Evolutionary conservation across 2,113 vertebrate species (phyloP).

Genomic region (Caracal caracal): DNA sequence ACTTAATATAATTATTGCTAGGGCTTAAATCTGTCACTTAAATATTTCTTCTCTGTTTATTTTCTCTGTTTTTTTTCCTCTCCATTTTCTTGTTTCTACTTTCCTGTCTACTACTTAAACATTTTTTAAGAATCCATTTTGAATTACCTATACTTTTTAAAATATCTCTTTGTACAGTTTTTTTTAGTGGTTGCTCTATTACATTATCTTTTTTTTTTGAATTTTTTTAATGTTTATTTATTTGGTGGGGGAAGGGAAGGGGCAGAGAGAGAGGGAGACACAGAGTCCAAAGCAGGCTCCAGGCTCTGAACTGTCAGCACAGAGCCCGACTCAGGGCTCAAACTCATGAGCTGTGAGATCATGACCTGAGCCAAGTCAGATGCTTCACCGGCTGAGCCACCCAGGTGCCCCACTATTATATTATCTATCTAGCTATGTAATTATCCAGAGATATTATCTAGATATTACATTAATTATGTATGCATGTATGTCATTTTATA

Average conservation of each 20-base stretch:
- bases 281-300: too few species aligned
- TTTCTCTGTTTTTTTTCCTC: background rate
- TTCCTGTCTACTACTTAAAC: background rate
- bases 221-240: too few species aligned
- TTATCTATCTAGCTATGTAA: background rate
- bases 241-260: too few species aligned
- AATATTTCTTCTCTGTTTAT: background rate
- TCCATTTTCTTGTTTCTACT: background rate
- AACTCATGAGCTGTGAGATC: too few species aligned
- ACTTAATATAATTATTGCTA: background rate
- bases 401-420: too few species aligned
- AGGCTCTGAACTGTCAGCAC: too few species aligned
- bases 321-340: too few species aligned
- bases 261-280: too few species aligned
- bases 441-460: background rate
- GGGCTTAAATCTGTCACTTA: background rate
- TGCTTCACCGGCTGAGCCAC: too few species aligned
- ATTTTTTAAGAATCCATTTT: background rate
- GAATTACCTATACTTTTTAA: background rate
- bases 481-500: background rate
- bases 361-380: too few species aligned
- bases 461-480: background rate
- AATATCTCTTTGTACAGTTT: background rate
- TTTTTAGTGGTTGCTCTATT: background rate
- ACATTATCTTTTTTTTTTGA: background rate